Percentiles rank a stretch among this genome's conserved stretches.
Conservation (phyloP, 2,888 invertebrate genomes). For the Xestia rhomboidea region DNA sequence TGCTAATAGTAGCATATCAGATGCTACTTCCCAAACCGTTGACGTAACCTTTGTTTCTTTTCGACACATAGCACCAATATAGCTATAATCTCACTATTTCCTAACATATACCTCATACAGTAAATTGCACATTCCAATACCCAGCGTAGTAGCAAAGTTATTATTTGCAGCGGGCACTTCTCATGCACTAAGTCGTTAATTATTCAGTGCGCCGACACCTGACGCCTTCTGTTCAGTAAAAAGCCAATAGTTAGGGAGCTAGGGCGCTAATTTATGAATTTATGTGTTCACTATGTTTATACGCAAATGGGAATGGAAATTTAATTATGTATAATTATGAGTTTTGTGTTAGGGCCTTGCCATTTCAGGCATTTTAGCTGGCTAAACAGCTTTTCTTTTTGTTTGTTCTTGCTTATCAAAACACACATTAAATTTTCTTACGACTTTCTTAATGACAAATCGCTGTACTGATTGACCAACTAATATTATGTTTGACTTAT, state of each 20-base stretch:
- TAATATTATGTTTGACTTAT: too few relatives aligned
- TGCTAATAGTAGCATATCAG: background rate
- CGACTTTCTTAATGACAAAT: too few relatives aligned
- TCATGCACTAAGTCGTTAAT: constrained; percentile 68
- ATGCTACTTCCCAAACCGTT: background rate
- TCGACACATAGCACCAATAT: background rate
- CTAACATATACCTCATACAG: background rate
- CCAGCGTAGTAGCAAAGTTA: constrained; percentile 45
- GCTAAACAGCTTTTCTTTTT: accelerated
- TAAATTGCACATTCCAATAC: constrained; percentile 40
- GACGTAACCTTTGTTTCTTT: background rate
- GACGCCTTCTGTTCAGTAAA: constrained; percentile 61
- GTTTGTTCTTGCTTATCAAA: background rate
- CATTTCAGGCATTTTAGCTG: background rate
- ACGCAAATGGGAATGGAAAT: constrained; percentile 24
- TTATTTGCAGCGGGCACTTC: constrained; percentile 56
- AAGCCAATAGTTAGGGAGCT: constrained; percentile 57
- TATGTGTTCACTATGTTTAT: constrained; percentile 37
- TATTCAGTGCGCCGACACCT: constrained; percentile 72
- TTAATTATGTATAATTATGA: background rate
- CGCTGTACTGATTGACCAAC: too few relatives aligned
- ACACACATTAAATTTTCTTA: background rate
- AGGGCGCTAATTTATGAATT: constrained; percentile 49
- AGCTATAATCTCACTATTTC: background rate
- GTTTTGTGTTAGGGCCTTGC: background rate